Evolutionary conservation across 2,797 vertebrate genomes (phyloP).

Genomic region (Tenualosa thibaudeaui): DNA sequence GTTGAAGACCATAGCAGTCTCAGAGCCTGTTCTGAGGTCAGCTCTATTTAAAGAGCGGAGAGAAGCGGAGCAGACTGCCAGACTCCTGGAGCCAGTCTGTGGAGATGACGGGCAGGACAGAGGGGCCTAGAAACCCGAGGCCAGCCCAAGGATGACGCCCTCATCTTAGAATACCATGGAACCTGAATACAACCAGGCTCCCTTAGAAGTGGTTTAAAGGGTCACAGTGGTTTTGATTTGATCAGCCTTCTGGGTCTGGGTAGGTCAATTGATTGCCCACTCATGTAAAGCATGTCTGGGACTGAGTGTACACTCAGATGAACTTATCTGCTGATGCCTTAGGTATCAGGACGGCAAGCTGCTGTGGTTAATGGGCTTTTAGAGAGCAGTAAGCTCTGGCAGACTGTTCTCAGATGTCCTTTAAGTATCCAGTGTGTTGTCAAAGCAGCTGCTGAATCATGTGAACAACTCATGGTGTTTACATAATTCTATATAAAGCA

Average conservation of each 20-base stretch:
- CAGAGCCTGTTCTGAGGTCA: constrained; percentile 69
- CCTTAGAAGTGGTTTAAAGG: neutral
- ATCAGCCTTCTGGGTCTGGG: neutral
- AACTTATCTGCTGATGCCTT: neutral
- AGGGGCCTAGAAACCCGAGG: constrained; percentile 13
- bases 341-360: neutral
- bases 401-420: neutral
- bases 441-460: neutral
- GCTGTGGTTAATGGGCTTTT: constrained; percentile 2
- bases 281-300: constrained; percentile 15
- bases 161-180: neutral
- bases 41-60: constrained; percentile 69
- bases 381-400: neutral
- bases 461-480: constrained; percentile 3
- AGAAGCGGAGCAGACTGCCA: constrained; percentile 62
- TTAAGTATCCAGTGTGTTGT: neutral
- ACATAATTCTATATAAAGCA: neutral
- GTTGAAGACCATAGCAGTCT: constrained; percentile 13
- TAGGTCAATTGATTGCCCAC: constrained; percentile 9
- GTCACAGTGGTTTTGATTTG: constrained; percentile 17
- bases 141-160: constrained; percentile 15
- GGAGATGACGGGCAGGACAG: constrained; percentile 53
- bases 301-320: neutral
- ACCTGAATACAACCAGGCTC: neutral
- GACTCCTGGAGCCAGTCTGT: constrained; percentile 67